Evolutionary conservation across 2,113 vertebrate species (phyloP), one percentile per base, ranked within the genome.

Genomic region (Bos indicus): DNA sequence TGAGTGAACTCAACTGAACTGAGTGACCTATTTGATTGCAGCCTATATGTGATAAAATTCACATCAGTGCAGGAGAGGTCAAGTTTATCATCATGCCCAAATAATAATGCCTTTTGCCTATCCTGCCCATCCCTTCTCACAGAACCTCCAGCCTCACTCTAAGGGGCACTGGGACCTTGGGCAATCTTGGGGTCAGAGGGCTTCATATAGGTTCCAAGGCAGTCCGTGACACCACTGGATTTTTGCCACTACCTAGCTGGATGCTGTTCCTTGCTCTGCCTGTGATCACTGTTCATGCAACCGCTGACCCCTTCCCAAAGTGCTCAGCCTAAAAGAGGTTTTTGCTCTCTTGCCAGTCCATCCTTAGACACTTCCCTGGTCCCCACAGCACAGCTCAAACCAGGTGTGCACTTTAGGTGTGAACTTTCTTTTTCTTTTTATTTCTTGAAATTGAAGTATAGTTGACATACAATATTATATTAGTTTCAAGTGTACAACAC

Each of bases 91-190:
- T 46, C 30, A 26, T 2, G 52, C n/a, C 36, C 46, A 52, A 59
- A 87, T 67, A 10, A 51, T 43, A 57, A 59, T 2, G 77, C 5
- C n/a, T 13, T 71, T 43, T 30, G 14, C 36, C 33, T 11, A 4
- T 51, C 51, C 51, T 11, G 2, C 6, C 3, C 0, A 4, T 2
- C 12, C 25, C 12, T 91, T 57, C n/a, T 64, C 59, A 36, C 2
- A 9, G 56, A 85, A 62, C 30, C 7, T 74, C 86, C 14, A 54
- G 48, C 15, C 51, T 67, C 21, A 23, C 25, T 77, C 25, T 80
- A 19, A 26, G 10, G 43, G 60, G 10, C 14, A 0, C 57, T 26
- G 51, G n/a, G 16, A 6, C 4, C 21, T 52, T 7, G 10, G n/a
- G 21, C 5, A 43, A 21, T 48, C 51, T 15, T n/a, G 43, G 13